Evolutionary conservation across 2,797 vertebrate genomes (phyloP).

Genomic region (Polyboroides typus): DNA sequence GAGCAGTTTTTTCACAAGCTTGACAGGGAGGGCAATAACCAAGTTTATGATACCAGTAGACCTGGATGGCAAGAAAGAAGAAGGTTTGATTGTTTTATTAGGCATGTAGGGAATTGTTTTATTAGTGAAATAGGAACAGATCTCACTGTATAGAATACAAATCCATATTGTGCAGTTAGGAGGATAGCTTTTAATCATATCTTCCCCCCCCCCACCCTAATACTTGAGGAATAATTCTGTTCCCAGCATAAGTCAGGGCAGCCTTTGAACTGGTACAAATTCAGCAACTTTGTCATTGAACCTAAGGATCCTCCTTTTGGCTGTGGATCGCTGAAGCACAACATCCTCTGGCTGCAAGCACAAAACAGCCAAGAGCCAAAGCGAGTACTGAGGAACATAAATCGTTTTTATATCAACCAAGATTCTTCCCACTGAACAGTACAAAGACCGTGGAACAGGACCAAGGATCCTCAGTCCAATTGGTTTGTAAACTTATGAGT

Average conservation of each 20-base stretch:
- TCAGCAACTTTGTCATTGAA: not conserved
- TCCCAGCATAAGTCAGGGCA: not conserved
- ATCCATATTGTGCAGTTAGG: not conserved
- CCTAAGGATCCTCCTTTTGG: not conserved
- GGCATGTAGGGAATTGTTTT: not conserved
- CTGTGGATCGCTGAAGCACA: not conserved
- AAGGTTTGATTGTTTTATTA: not conserved
- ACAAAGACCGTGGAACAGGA: not conserved
- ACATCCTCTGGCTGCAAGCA: not conserved
- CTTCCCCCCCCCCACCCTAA: not conserved
- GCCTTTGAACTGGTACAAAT: not conserved
- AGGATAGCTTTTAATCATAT: not conserved
- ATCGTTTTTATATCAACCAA: not conserved
- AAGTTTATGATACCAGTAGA: not conserved
- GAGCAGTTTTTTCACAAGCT: not conserved
- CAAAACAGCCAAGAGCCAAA: not conserved
- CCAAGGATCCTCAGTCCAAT: not conserved
- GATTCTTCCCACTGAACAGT: not conserved
- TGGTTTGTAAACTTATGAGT: not conserved
- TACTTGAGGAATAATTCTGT: not conserved
- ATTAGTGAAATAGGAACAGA: not conserved
- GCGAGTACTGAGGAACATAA: not conserved
- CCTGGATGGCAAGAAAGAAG: not conserved
- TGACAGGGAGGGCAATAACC: not conserved
- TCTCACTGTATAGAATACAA: not conserved